Evolutionary conservation across 2,113 vertebrate genomes (phyloP).

Genomic region (Naja naja): DNA sequence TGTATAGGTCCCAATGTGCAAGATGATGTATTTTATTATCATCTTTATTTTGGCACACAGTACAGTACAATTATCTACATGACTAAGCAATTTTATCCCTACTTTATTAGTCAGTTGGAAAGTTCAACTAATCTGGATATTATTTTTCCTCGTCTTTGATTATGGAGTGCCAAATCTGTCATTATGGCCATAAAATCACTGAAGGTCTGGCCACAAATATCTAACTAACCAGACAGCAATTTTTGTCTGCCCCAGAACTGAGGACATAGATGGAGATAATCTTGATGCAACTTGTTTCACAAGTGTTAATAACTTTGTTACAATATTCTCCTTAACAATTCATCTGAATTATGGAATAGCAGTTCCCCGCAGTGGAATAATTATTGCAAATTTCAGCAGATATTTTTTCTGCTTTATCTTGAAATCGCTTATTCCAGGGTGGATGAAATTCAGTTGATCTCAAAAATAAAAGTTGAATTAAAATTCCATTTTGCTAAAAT

Average conservation of each 20-base stretch:
- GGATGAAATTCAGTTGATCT: neutral
- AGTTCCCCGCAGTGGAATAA: neutral
- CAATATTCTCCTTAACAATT: neutral
- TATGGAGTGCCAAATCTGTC: neutral
- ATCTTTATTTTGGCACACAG: too few relatives aligned
- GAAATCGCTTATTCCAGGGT: neutral
- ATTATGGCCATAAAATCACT: neutral
- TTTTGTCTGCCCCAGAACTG: neutral
- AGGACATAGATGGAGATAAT: neutral
- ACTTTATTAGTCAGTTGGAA: neutral
- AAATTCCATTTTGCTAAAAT: neutral
- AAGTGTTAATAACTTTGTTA: neutral
- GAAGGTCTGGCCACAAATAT: neutral
- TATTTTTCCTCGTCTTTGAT: neutral
- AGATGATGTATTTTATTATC: neutral
- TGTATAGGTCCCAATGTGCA: neutral
- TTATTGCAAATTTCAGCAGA: neutral
- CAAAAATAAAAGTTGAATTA: neutral
- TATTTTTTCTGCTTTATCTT: neutral
- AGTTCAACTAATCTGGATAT: neutral
- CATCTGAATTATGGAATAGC: neutral
- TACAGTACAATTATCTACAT: too few relatives aligned
- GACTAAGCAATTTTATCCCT: neutral
- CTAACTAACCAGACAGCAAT: neutral
- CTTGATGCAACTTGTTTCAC: neutral